phyloP scores from a whole-genome alignment of 1,140 invertebrate species.

The Apis laboriosa region DNA sequence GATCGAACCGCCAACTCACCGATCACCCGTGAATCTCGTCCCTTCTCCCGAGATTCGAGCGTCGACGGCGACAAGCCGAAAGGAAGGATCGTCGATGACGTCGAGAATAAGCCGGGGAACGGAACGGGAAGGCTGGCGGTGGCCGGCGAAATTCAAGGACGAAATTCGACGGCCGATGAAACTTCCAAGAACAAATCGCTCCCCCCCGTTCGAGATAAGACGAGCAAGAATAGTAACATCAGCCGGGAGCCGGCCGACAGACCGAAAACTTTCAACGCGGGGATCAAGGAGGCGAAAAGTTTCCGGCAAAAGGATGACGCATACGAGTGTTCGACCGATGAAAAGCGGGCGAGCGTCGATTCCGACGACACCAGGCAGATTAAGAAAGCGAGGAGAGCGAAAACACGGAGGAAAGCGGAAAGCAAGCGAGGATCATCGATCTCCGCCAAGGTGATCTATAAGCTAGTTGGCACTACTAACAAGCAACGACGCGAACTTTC shows the following conservation, averaged over 20 bases:
- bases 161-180: background rate
- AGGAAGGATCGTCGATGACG: too few species aligned
- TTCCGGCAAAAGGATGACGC: background rate
- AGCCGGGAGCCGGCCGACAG: background rate
- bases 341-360: background rate
- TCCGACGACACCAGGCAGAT: too few species aligned
- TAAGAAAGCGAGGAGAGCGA: background rate
- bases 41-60: background rate
- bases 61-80: background rate
- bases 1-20: conserved; percentile 12
- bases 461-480: conserved; percentile 17
- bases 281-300: background rate
- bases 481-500: conserved; percentile 23
- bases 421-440: conserved; percentile 21
- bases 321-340: background rate
- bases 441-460: background rate
- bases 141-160: background rate
- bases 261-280: background rate
- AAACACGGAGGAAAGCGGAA: background rate
- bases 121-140: background rate
- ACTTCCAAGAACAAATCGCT: background rate
- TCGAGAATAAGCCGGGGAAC: background rate
- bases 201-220: background rate
- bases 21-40: background rate
- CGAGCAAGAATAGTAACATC: background rate